A percentile compares a stretch with the other conserved stretches of the same genome.
Conservation (phyloP, 2,113 vertebrate genomes). For the Gymnogyps californianus region DNA sequence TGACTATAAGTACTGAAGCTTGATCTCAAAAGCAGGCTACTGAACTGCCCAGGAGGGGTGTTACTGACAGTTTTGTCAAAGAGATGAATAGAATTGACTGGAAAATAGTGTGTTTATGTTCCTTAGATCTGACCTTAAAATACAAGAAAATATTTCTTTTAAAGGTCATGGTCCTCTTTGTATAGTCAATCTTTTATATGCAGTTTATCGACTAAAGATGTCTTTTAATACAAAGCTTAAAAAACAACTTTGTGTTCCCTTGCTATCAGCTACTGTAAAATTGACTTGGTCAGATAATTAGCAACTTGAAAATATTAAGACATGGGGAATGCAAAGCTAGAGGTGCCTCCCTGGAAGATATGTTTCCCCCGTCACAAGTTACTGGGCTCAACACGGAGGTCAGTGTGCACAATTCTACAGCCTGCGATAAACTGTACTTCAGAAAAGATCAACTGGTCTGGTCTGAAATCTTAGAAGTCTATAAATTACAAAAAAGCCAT, state of each 20-base stretch:
- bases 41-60: not conserved
- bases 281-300: not conserved
- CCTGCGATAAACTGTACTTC: not conserved
- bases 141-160: not conserved
- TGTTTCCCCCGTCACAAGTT: not conserved
- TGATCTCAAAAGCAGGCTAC: not conserved
- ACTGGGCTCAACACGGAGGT: not conserved
- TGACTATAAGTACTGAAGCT: not conserved
- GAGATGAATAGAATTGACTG: not conserved
- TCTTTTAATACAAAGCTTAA: not conserved
- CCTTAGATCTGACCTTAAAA: not conserved
- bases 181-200: not conserved
- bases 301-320: not conserved
- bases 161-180: not conserved
- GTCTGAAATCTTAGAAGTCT: not conserved
- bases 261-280: fast-evolving
- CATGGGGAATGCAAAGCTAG: not conserved
- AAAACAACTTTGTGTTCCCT: not conserved
- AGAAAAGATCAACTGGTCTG: not conserved
- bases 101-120: not conserved
- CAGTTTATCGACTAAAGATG: not conserved
- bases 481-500: not conserved
- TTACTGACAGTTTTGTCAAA: not conserved
- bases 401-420: not conserved
- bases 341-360: not conserved